A percentile compares a stretch with the other conserved stretches of the same genome.
These are phyloP conservation scores for Hippoglossus hippoglossus DNA, from an alignment of 2,797 vertebrate genomes.

Conservation along the genomic window DNA sequence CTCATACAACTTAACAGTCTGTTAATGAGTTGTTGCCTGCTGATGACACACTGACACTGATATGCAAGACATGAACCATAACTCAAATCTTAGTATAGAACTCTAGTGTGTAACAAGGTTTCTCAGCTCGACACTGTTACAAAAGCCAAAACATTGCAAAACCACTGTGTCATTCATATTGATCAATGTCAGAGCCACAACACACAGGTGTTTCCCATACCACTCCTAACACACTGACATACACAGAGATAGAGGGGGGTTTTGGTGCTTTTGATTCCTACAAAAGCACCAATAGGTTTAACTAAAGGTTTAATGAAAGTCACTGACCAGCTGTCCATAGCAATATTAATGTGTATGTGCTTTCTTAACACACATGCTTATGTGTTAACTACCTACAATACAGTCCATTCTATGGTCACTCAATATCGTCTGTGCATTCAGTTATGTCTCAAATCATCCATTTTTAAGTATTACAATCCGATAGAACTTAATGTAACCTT, in stretches of 20 bases:
- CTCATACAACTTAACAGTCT: background rate
- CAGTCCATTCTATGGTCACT: too few species aligned
- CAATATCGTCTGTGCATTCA: background rate
- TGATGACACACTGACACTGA: background rate
- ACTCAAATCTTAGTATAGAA: background rate
- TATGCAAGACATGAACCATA: background rate
- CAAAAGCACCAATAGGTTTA: too few species aligned
- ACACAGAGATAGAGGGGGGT: too few species aligned
- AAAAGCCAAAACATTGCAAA: background rate
- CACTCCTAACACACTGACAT: background rate
- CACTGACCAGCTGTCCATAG: too few species aligned
- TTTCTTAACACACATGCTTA: too few species aligned
- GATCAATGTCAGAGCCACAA: background rate
- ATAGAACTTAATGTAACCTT: too few species aligned
- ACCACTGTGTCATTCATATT: background rate
- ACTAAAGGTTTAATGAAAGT: too few species aligned
- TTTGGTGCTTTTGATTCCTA: too few species aligned
- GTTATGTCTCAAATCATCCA: background rate
- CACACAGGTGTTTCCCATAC: background rate
- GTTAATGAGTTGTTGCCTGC: background rate
- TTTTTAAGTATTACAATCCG: background rate
- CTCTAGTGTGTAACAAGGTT: background rate
- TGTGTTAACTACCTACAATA: too few species aligned
- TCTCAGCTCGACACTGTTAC: background rate
- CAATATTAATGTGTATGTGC: too few species aligned